A percentile compares a stretch with the other conserved stretches of the same genome.
Conservation (phyloP, 2,888 invertebrate genomes). For the Stenotaenia linearis region DNA sequence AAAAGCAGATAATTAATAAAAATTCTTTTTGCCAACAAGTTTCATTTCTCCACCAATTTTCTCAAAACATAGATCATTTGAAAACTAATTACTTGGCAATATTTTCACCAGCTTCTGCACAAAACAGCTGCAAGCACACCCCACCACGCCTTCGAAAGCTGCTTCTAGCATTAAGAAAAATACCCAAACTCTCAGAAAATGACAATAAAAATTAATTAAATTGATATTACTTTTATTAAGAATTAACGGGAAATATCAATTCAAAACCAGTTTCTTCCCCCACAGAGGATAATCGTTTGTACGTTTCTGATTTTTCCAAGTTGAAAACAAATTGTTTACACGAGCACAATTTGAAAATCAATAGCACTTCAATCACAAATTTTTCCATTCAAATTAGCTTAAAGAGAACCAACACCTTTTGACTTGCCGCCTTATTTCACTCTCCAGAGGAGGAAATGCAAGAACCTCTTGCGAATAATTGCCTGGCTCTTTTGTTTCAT, state of each 20-base stretch:
- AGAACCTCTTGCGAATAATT: neutral
- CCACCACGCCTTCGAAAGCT: neutral
- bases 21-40: neutral
- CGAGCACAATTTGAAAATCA: neutral
- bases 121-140: neutral
- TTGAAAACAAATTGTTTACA: neutral
- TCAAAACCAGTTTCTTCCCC: too few species aligned
- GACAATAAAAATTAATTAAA: neutral
- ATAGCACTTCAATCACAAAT: neutral
- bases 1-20: neutral
- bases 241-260: neutral
- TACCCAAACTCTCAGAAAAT: neutral
- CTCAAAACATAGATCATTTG: neutral
- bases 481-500: neutral
- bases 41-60: neutral
- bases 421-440: neutral
- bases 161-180: neutral
- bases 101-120: neutral
- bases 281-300: too few species aligned
- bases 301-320: neutral
- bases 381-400: neutral
- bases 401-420: neutral
- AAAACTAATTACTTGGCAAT: conserved; percentile 9
- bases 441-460: neutral
- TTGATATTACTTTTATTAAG: neutral